These are phyloP conservation scores for Tapirus indicus DNA, from an alignment of 2,797 vertebrate genomes.

Conservation along the genomic window DNA sequence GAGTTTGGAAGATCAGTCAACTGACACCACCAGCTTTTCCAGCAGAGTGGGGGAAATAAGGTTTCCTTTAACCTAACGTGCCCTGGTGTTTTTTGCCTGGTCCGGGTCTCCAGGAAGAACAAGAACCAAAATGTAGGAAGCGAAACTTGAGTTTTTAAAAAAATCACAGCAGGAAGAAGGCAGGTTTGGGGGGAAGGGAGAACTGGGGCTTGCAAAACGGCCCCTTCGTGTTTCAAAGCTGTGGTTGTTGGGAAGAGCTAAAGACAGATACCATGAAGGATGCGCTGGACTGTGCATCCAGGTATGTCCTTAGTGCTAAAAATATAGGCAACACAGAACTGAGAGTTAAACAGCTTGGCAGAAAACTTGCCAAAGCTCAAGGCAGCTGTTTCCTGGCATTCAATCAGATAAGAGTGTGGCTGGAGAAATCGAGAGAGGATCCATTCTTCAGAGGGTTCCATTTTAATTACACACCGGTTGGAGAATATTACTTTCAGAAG, in stretches of 20 bases:
- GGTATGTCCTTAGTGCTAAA: not conserved
- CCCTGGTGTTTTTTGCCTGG: not conserved
- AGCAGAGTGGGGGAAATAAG: not conserved
- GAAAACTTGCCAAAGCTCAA: conserved; percentile 52
- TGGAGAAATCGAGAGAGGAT: conserved; percentile 65
- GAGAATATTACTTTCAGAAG: conserved; percentile 82
- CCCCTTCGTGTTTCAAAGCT: not conserved
- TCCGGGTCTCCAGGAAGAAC: not conserved
- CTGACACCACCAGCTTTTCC: conserved; percentile 11
- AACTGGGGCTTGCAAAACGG: not conserved
- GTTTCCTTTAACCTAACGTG: conserved; percentile 66
- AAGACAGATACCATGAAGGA: not conserved
- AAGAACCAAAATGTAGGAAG: conserved; percentile 39
- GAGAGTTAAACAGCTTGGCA: conserved; percentile 39
- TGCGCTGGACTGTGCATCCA: not conserved
- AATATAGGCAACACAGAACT: not conserved
- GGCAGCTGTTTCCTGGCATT: conserved; percentile 72
- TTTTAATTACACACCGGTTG: conserved; percentile 85
- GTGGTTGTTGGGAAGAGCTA: not conserved
- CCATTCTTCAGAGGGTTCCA: conserved; percentile 82
- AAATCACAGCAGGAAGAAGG: not conserved
- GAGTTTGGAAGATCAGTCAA: conserved; percentile 51
- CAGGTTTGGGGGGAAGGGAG: not conserved
- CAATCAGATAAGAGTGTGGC: conserved; percentile 80
- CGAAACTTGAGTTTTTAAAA: conserved; percentile 37